Evolutionary conservation across 2,113 vertebrate species (phyloP), one percentile per base, ranked within the genome.

Genomic region (Misgurnus mizolepis): DNA sequence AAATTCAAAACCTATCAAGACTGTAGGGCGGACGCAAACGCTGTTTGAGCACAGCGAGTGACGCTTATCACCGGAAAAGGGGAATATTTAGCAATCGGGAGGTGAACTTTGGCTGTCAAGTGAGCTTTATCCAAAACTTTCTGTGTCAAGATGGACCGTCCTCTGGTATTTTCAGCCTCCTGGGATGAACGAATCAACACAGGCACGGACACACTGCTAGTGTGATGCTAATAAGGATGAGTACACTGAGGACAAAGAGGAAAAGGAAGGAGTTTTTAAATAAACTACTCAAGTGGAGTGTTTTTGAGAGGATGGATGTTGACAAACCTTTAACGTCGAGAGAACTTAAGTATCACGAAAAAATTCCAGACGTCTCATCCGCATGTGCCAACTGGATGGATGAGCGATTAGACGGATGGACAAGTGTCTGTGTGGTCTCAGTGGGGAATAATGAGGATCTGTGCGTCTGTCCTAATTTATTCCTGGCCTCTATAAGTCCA

Each of bases 381-480:
- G 40, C 56, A 8, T 66, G 76, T 81, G 82, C 81, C 89, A 85
- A 90, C 86, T 87, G 81, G 87, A 77, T 64, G 80, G 80, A 85
- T 81, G 84, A 62, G 45, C 17, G 62, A 77, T 67, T 67, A 77
- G 62, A 65, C 2, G 75, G 83, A 82, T 79, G 80, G 75, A 67
- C 62, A 47, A 77, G 81, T 83, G 85, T 91, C 86, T 93, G 92
- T 92, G 92, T 93, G 92, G 92, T 93, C 92, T 78, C 58, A 34
- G 9, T 73, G 43, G 70, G 88, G 90, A 90, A 92, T 90, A 89
- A 89, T 85, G 66, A 80, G 67, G 77, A 85, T 85, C 77, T 76
- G 53, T 47, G 53, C 65, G 72, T 65, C 43, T 45, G 41, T 78
- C 58, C 80, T 87, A 87, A 87, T 87, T 89, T 83, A 80, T 87